A percentile compares a stretch with the other conserved stretches of the same genome.
phyloP scores from a whole-genome alignment of 1,140 invertebrate genomes.

The Phortica variegata region DNA sequence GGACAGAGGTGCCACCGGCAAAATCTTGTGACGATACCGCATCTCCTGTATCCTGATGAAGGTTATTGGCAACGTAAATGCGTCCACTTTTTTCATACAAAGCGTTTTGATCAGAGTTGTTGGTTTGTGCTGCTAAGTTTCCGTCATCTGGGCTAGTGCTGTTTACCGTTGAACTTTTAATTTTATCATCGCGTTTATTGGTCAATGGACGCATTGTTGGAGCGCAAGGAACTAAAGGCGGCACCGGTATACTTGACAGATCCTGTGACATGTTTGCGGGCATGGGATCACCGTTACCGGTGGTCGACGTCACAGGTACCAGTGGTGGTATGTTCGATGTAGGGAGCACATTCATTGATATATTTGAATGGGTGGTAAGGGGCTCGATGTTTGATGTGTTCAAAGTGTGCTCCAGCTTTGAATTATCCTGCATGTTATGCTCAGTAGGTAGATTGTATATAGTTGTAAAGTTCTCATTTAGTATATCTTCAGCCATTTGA shows the following conservation, averaged over 20 bases:
- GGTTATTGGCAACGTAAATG: slow-evolving; percentile 53
- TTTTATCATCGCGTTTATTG: too few species aligned
- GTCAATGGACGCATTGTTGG: background rate
- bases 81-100: slow-evolving; percentile 38
- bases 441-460: slow-evolving; percentile 13
- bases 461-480: slow-evolving; percentile 37
- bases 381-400: background rate
- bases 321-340: slow-evolving; percentile 25
- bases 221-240: slow-evolving; percentile 30
- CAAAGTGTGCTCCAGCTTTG: background rate
- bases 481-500: slow-evolving; percentile 24
- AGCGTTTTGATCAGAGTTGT: background rate
- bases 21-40: slow-evolving; percentile 23
- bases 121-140: background rate
- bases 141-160: background rate
- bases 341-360: too few species aligned
- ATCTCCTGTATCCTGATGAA: slow-evolving; percentile 11
- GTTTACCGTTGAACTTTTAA: slow-evolving; percentile 5
- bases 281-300: background rate
- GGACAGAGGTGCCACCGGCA: slow-evolving; percentile 36
- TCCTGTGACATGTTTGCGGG: background rate
- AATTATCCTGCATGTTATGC: background rate
- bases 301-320: slow-evolving; percentile 25
- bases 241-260: slow-evolving; percentile 24
- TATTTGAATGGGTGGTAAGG: too few species aligned